A percentile compares a stretch with the other conserved stretches of the same genome.
phyloP scores from a whole-genome alignment of 2,888 invertebrate species.

The Phyllotreta cruciferae region DNA sequence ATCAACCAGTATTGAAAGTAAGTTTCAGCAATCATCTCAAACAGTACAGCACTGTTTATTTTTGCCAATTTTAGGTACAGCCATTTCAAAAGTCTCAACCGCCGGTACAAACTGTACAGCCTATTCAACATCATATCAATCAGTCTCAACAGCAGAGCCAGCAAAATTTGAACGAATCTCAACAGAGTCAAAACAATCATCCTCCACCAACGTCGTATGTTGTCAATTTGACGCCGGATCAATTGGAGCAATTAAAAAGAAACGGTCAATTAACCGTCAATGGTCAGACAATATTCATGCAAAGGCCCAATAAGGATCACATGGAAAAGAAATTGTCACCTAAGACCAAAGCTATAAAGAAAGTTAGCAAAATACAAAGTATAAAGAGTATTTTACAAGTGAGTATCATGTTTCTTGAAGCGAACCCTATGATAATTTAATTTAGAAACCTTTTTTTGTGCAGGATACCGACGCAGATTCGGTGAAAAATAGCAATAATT shows the following conservation, averaged over 20 bases:
- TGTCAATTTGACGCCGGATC: slow-evolving; percentile 60
- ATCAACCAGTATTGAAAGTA: slow-evolving; percentile 52
- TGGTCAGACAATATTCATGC: slow-evolving; percentile 61
- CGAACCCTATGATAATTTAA: too few relatives aligned
- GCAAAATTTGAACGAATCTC: slow-evolving; percentile 30
- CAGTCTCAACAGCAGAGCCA: slow-evolving; percentile 41
- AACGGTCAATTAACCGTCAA: slow-evolving; percentile 60
- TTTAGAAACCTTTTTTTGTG: not conserved
- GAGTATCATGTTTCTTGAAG: not conserved
- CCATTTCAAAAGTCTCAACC: slow-evolving; percentile 59
- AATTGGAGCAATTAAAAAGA: slow-evolving; percentile 58
- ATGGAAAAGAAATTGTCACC: slow-evolving; percentile 55
- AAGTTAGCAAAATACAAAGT: slow-evolving; percentile 48
- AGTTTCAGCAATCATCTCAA: slow-evolving; percentile 22
- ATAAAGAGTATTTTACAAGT: slow-evolving; percentile 46
- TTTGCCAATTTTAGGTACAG: slow-evolving; percentile 42
- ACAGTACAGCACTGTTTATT: not conserved
- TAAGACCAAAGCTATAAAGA: slow-evolving; percentile 57
- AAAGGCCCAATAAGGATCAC: slow-evolving; percentile 52
- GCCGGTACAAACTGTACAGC: slow-evolving; percentile 58
- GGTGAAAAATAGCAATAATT: slow-evolving; percentile 41
- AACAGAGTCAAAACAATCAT: slow-evolving; percentile 43
- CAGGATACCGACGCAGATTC: slow-evolving; percentile 29
- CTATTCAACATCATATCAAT: slow-evolving; percentile 48
- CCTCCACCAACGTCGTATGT: slow-evolving; percentile 57